Percentiles rank a stretch among this genome's conserved stretches.
phyloP scores from a whole-genome alignment of 2,888 invertebrate species.

The Aspidiotus destructor region DNA sequence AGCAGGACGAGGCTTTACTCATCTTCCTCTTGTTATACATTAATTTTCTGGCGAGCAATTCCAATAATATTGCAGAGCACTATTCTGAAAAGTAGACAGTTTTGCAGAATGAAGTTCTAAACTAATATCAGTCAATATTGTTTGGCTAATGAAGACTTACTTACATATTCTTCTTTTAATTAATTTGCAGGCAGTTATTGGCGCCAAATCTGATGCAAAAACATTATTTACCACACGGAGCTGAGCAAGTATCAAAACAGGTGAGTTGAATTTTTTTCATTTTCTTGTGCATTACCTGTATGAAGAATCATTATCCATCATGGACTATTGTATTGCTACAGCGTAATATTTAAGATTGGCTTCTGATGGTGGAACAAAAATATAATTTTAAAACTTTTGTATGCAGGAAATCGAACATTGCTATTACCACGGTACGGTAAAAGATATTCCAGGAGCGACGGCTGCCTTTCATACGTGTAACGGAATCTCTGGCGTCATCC shows the following conservation, averaged over 20 bases:
- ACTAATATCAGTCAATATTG: no score
- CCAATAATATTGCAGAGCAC: no score
- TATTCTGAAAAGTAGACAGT: no score
- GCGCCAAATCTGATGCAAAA: constrained; percentile 87
- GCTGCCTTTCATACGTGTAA: constrained; percentile 97
- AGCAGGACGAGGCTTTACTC: no score
- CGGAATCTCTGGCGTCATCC: constrained; percentile 93
- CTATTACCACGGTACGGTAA: constrained; percentile 96
- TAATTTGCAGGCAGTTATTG: constrained; percentile 67
- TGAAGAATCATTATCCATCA: no score
- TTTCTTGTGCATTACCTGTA: not conserved
- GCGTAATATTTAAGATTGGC: no score
- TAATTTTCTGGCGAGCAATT: no score
- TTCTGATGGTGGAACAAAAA: no score
- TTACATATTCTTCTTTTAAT: constrained; percentile 11
- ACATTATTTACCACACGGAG: constrained; percentile 76
- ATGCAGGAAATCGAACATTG: constrained; percentile 91
- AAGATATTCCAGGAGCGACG: constrained; percentile 90
- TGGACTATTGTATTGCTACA: no score
- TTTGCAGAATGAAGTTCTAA: no score
- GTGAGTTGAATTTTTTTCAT: constrained; percentile 44
- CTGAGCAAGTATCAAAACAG: constrained; percentile 71
- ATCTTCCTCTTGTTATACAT: no score
- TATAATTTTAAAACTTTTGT: not conserved
- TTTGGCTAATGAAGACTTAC: no score